A percentile compares a stretch with the other conserved stretches of the same genome.
Conservation (phyloP, 2,888 invertebrate species). For the Tenthredo scrophulariae region DNA sequence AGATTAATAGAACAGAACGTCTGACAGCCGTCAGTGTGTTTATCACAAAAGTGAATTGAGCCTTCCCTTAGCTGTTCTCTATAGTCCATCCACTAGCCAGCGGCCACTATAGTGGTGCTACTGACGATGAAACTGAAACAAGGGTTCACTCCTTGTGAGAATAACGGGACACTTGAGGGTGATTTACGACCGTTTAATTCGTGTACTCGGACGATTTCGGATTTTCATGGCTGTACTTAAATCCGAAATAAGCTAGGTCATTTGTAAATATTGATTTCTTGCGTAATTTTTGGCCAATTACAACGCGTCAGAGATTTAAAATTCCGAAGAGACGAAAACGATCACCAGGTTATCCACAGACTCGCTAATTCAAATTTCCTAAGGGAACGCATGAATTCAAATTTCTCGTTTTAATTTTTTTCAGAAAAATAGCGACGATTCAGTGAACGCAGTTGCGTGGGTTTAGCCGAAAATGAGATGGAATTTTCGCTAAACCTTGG, state of each 20-base stretch:
- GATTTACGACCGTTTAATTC: conserved; percentile 46
- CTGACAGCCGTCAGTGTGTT: conserved; percentile 25
- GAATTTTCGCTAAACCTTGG: not conserved
- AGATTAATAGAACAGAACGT: conserved; percentile 44
- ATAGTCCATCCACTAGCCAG: conserved; percentile 9
- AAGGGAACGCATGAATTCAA: not conserved
- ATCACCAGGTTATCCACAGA: not conserved
- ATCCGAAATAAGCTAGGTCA: not conserved
- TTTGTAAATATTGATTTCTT: conserved; percentile 6
- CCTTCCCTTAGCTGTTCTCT: conserved; percentile 20
- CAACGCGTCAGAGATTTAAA: not conserved
- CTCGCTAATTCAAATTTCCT: not conserved
- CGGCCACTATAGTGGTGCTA: not conserved
- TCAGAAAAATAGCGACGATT: not conserved
- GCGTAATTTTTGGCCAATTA: not conserved
- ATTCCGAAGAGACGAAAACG: not conserved
- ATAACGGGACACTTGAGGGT: conserved; percentile 42
- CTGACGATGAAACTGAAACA: conserved; percentile 40
- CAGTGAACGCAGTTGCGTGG: not conserved
- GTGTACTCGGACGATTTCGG: not conserved
- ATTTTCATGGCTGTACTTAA: not conserved
- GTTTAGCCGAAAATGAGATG: not conserved
- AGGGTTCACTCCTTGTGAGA: conserved; percentile 25
- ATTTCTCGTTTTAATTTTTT: not conserved
- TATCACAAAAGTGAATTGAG: conserved; percentile 32